Evolutionary conservation across 2,888 invertebrate genomes (phyloP).

Genomic region (Tethea ocularis): DNA sequence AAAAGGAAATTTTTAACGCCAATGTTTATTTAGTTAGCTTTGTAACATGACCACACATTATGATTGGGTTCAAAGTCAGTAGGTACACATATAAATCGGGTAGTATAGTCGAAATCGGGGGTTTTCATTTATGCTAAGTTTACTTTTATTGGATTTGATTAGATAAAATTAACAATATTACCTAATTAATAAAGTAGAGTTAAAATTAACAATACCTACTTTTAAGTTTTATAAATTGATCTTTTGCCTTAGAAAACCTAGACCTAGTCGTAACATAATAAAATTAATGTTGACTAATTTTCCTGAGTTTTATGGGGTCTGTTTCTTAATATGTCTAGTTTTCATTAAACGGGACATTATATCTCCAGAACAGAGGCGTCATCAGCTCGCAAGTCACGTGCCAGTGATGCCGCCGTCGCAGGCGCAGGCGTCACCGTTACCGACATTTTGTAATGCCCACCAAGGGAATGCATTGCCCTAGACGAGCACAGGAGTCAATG

Average conservation of each 20-base stretch:
- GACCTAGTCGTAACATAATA: too few relatives aligned
- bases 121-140: too few relatives aligned
- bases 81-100: too few relatives aligned
- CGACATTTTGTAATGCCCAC: conserved; percentile 68
- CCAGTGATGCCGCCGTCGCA: conserved; percentile 19
- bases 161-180: too few relatives aligned
- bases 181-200: too few relatives aligned
- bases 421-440: conserved; percentile 65
- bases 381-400: conserved; percentile 56
- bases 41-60: neutral
- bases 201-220: too few relatives aligned
- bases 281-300: too few relatives aligned
- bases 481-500: conserved; percentile 62
- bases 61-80: neutral
- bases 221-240: too few relatives aligned
- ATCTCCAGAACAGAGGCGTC: conserved; percentile 18
- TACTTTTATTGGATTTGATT: too few relatives aligned
- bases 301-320: too few relatives aligned
- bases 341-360: conserved; percentile 16
- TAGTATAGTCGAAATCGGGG: too few relatives aligned
- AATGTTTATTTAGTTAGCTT: neutral
- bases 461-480: conserved; percentile 66
- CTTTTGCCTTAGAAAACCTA: neutral
- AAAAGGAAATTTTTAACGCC: neutral
- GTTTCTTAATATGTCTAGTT: neutral